A percentile compares a stretch with the other conserved stretches of the same genome.
Evolutionary conservation across 1,140 invertebrate species (phyloP).

Genomic region (Apis florea): DNA sequence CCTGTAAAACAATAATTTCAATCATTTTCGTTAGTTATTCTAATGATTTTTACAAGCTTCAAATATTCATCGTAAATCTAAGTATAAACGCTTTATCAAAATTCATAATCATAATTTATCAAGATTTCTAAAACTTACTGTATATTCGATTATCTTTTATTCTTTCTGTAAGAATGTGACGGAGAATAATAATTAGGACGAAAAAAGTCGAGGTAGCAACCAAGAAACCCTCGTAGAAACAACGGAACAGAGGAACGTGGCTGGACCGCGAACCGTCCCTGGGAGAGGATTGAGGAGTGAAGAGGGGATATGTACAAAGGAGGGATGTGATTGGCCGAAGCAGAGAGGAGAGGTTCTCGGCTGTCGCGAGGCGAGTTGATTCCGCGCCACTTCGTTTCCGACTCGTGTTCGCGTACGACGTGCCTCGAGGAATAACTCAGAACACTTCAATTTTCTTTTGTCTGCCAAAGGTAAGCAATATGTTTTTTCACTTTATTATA

Average conservation of each 20-base stretch:
- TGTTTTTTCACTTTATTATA: background rate
- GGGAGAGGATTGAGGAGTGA: background rate
- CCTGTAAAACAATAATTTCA: background rate
- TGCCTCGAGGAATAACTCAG: conserved; percentile 31
- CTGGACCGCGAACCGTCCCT: conserved; percentile 38
- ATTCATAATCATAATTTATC: too few species aligned
- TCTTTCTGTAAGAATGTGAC: background rate
- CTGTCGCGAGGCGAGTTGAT: conserved; percentile 61
- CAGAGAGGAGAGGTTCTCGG: conserved; percentile 57
- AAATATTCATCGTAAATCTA: background rate
- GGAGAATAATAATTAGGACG: conserved; percentile 33
- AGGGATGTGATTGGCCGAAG: conserved; percentile 55
- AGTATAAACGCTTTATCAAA: background rate
- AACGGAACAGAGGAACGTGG: conserved; percentile 57
- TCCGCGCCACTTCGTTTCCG: conserved; percentile 69
- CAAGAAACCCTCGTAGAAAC: conserved; percentile 48
- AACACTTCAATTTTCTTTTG: conserved; percentile 25
- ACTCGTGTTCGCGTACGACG: conserved; percentile 60
- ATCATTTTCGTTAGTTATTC: background rate
- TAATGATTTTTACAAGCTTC: background rate
- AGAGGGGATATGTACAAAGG: conserved; percentile 22
- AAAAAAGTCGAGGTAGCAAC: conserved; percentile 57
- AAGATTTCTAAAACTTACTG: background rate
- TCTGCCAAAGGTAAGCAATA: conserved; percentile 40
- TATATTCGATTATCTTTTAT: background rate